Conservation (phyloP, 2,797 vertebrate species). For the Sebastes ruberrimus region DNA sequence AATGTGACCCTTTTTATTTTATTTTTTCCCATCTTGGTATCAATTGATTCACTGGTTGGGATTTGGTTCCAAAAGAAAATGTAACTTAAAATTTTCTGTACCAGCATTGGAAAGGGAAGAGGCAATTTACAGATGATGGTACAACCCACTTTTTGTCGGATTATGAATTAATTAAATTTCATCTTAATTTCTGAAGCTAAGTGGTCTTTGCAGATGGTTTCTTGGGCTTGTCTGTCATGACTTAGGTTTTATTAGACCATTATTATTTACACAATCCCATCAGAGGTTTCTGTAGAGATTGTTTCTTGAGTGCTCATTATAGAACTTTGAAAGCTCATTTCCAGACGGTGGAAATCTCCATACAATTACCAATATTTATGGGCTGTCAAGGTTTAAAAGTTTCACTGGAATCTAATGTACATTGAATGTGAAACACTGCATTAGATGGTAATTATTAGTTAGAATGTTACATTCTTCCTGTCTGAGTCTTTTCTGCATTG, state of each 20-base stretch:
- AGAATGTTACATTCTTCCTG: neutral
- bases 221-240: neutral
- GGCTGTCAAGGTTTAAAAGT: neutral
- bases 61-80: constrained; percentile 5
- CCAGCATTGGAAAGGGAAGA: constrained; percentile 44
- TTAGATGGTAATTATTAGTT: neutral
- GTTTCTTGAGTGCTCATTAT: neutral
- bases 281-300: neutral
- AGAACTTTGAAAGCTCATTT: neutral
- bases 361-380: neutral
- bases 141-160: constrained; percentile 12
- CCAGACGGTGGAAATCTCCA: neutral
- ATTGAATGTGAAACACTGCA: neutral
- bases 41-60: neutral
- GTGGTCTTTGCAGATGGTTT: constrained; percentile 34
- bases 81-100: constrained; percentile 52
- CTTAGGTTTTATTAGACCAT: neutral
- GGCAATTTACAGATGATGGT: constrained; percentile 8
- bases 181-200: constrained; percentile 30
- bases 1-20: neutral
- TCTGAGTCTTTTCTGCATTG: neutral
- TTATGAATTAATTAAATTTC: constrained; percentile 39
- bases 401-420: neutral
- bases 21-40: neutral
- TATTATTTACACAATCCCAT: neutral